These are phyloP conservation scores for Trochalopteron elliotii DNA, from an alignment of 2,113 vertebrate species.

Conservation along the genomic window DNA sequence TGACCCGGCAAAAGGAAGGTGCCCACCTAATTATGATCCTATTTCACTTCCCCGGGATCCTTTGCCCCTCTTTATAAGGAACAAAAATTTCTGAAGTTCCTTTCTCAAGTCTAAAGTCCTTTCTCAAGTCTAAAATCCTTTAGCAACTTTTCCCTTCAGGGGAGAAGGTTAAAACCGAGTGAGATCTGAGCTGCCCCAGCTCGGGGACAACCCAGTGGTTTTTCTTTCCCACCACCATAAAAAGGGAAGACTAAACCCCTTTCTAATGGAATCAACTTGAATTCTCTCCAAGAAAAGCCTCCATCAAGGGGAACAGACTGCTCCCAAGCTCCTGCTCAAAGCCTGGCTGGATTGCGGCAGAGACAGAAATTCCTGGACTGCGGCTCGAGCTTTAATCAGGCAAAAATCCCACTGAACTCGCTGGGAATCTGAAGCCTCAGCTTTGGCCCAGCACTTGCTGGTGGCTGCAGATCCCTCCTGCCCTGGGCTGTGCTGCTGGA, in stretches of 20 bases:
- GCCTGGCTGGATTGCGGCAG: neutral
- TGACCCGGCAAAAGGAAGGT: neutral
- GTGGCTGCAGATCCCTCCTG: neutral
- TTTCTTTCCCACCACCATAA: neutral
- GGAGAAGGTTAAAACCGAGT: neutral
- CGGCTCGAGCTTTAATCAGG: neutral
- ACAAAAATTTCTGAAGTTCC: neutral
- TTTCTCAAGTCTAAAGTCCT: neutral
- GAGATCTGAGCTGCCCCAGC: neutral
- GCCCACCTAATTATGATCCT: neutral
- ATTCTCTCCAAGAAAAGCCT: neutral
- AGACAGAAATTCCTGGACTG: neutral
- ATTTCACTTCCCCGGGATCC: neutral
- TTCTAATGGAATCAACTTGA: constrained; percentile 2
- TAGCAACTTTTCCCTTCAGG: neutral
- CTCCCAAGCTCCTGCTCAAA: neutral
- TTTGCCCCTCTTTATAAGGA: neutral
- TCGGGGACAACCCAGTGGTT: neutral
- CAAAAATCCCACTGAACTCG: neutral
- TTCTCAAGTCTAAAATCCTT: neutral
- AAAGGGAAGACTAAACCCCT: neutral
- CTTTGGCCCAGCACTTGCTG: neutral
- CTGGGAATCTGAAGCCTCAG: neutral
- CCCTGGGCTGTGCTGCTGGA: neutral
- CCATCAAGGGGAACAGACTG: neutral